These are phyloP conservation scores for Pteronura brasiliensis DNA, from an alignment of 2,113 vertebrate genomes.

Conservation along the genomic window DNA sequence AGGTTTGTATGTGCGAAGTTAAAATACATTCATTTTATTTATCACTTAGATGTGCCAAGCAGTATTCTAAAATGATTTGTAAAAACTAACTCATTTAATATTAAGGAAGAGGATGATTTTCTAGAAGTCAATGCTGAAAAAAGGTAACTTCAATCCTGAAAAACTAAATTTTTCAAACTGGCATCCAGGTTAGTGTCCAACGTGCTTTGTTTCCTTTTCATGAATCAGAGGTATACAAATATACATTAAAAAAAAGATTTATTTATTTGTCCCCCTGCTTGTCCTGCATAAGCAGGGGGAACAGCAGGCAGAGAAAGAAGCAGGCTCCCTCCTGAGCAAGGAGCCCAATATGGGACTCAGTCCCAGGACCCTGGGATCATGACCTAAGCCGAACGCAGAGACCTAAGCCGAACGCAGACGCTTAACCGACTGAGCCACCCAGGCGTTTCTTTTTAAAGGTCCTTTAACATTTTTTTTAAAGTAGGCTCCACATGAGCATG, in stretches of 20 bases:
- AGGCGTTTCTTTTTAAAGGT: not conserved
- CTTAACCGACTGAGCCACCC: too few species aligned
- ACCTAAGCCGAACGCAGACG: too few species aligned
- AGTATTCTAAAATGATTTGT: not conserved
- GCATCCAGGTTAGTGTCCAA: not conserved
- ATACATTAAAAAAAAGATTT: not conserved
- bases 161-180: not conserved
- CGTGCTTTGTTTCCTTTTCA: not conserved
- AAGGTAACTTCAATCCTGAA: not conserved
- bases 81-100: constrained; percentile 15
- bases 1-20: not conserved
- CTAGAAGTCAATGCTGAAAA: not conserved
- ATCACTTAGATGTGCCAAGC: not conserved
- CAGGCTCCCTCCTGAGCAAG: too few species aligned
- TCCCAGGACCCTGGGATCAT: too few species aligned
- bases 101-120: constrained; percentile 16
- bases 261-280: too few species aligned
- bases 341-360: too few species aligned
- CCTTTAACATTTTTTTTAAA: not conserved
- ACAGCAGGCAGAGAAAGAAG: too few species aligned
- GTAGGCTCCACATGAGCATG: not conserved
- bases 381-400: too few species aligned
- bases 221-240: not conserved
- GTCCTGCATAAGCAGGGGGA: too few species aligned
- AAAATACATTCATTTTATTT: not conserved